These are phyloP conservation scores for Nestor notabilis DNA, from an alignment of 2,113 vertebrate species.

Conservation along the genomic window DNA sequence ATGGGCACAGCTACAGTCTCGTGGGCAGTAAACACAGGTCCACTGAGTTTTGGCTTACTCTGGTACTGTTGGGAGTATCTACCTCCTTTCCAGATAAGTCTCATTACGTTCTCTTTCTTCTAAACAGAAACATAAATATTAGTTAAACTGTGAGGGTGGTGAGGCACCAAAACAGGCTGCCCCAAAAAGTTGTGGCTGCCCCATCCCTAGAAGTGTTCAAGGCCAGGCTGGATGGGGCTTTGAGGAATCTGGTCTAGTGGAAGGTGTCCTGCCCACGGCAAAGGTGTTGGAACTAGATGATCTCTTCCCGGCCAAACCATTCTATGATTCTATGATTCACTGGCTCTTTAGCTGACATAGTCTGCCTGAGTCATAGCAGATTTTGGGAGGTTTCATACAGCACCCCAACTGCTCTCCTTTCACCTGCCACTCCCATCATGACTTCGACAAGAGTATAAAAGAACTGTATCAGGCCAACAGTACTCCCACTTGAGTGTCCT, in stretches of 20 bases:
- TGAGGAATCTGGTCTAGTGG: background rate
- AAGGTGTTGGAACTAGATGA: background rate
- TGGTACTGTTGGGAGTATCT: background rate
- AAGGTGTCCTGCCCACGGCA: background rate
- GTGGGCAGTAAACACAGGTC: background rate
- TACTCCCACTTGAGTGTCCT: background rate
- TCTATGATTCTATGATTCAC: too few relatives aligned
- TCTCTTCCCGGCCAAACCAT: background rate
- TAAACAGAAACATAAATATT: background rate
- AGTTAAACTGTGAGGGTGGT: background rate
- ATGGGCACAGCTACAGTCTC: background rate
- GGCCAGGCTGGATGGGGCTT: background rate
- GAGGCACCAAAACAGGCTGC: background rate
- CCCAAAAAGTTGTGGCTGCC: background rate
- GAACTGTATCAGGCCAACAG: background rate
- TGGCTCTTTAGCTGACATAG: background rate
- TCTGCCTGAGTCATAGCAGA: background rate
- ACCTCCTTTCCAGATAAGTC: background rate
- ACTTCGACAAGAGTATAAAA: background rate
- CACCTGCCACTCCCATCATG: too few relatives aligned
- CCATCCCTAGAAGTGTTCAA: background rate
- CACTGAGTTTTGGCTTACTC: background rate
- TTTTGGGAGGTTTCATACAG: rapidly evolving
- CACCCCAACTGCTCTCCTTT: too few relatives aligned
- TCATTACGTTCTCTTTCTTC: background rate